These are phyloP conservation scores for Gavia stellata DNA, from an alignment of 2,113 vertebrate genomes.

Conservation along the genomic window DNA sequence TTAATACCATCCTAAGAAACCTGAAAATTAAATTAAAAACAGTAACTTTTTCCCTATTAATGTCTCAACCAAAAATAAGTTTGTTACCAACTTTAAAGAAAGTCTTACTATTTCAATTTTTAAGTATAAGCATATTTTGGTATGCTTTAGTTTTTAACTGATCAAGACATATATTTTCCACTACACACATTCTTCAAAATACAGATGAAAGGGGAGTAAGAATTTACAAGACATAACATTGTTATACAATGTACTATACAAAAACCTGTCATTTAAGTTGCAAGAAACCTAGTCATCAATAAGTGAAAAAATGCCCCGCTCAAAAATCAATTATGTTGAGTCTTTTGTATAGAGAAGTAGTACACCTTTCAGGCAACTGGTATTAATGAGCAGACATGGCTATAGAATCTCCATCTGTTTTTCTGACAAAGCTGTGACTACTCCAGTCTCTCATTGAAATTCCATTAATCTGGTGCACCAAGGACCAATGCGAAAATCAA, in stretches of 20 bases:
- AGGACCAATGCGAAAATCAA: conserved; percentile 82
- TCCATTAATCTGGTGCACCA: conserved; percentile 82
- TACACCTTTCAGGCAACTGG: conserved; percentile 80
- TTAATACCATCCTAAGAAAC: neutral
- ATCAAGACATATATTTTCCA: conserved; percentile 29
- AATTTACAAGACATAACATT: conserved; percentile 41
- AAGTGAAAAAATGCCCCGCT: conserved; percentile 68
- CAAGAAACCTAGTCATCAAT: conserved; percentile 73
- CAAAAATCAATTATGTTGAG: conserved; percentile 82
- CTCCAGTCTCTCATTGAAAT: conserved; percentile 82
- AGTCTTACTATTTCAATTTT: neutral
- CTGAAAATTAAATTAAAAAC: neutral
- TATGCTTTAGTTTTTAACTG: neutral
- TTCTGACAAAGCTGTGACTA: conserved; percentile 83
- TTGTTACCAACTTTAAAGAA: neutral
- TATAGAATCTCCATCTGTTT: conserved; percentile 85
- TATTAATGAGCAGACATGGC: conserved; percentile 82
- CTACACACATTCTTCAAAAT: conserved; percentile 33
- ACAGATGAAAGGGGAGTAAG: conserved; percentile 25
- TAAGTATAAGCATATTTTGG: conserved; percentile 1
- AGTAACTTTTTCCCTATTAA: neutral
- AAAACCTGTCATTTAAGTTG: conserved; percentile 72
- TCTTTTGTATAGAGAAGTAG: conserved; percentile 78
- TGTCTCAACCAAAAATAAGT: neutral
- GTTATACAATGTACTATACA: conserved; percentile 49